A percentile compares a stretch with the other conserved stretches of the same genome.
phyloP scores from a whole-genome alignment of 2,797 vertebrate species.

The Clarias laeviceps region DNA sequence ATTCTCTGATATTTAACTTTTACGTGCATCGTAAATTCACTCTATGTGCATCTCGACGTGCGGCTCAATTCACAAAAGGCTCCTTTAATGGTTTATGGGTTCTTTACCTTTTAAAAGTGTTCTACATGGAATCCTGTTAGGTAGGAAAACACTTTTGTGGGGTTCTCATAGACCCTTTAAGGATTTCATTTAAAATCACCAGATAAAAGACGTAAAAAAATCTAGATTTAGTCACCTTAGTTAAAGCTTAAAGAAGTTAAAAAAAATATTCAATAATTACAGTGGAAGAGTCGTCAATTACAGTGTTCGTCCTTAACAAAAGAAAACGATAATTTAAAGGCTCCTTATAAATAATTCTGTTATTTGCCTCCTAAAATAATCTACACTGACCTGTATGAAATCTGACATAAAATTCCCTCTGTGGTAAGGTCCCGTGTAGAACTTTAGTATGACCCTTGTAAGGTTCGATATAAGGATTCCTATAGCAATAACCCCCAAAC shows the following conservation, averaged over 20 bases:
- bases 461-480: neutral
- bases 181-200: neutral
- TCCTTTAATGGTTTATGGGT: neutral
- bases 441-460: neutral
- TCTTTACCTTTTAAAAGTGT: neutral
- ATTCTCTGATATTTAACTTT: neutral
- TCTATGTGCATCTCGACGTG: no score
- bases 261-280: no score
- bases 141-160: neutral
- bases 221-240: neutral
- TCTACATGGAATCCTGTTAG: neutral
- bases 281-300: no score
- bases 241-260: neutral
- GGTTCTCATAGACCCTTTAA: neutral
- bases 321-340: no score
- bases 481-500: neutral
- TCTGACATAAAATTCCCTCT: no score
- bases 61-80: no score
- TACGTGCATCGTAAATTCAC: neutral
- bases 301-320: no score
- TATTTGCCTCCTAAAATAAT: no score
- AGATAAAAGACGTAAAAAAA: neutral
- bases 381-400: no score
- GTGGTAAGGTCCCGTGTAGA: neutral
- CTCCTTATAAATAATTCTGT: no score